Evolutionary conservation across 2,113 vertebrate genomes (phyloP), one percentile per base, ranked within the genome.

Genomic region (Crotophaga sulcirostris): DNA sequence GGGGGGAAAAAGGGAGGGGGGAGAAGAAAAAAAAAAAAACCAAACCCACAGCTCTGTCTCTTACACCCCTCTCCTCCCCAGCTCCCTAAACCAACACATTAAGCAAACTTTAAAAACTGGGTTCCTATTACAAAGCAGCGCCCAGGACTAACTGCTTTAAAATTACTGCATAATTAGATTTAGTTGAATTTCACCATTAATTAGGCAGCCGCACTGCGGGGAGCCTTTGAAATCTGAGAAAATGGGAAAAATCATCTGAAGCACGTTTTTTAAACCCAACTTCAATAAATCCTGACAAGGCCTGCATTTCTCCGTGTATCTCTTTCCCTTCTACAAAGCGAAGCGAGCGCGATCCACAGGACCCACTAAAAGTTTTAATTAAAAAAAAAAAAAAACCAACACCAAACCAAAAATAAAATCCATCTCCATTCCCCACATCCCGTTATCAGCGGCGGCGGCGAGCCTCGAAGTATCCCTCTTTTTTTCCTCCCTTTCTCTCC

Each of bases 101-200:
- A 97, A 98, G 97, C 97, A 97, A 98, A 98, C 98, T 98, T 98
- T 94, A 93, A 98, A 98, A 98, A 98, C 97, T 95, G 90, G 97
- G 97, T 97, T 98, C 97, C 97, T 97, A 98, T 98, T 98, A 97
- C 97, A 97, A 98, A 98, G 94, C 97, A 98, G 98, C 98, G 97
- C 97, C 97, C 97, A 97, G 96, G 89, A 97, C 97, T 98, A 98
- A 98, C 97, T 98, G 97, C 98, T 98, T 98, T 98, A 98, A 98
- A 98, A 98, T 98, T 98, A 98, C 97, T 98, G 97, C 97, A 98
- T 98, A 98, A 98, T 98, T 98, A 98, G 97, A 98, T 98, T 98
- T 98, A 98, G 97, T 97, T 98, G 97, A 98, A 98, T 98, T 98
- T 98, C 98, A 98, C 97, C 98, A 98, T 98, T 98, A 98, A 98